Evolutionary conservation across 2,113 vertebrate genomes (phyloP).

Genomic region (Platycercus adscitus): DNA sequence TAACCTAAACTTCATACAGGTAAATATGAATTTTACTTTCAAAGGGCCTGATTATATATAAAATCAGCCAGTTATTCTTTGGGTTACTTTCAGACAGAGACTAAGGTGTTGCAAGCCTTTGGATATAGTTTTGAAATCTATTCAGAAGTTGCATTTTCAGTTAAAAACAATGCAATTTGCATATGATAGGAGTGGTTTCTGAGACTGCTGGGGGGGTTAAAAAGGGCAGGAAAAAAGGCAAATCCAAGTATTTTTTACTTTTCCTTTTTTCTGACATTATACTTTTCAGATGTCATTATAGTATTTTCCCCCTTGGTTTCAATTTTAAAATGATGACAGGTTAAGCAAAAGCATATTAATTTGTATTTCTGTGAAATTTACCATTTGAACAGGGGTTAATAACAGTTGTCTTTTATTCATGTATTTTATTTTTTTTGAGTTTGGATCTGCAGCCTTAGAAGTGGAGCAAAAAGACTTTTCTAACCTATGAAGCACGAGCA

Average conservation of each 20-base stretch:
- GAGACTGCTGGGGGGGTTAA: background rate
- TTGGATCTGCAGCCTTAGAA: background rate
- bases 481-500: background rate
- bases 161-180: background rate
- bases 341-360: background rate
- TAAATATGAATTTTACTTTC: background rate
- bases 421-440: background rate
- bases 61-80: background rate
- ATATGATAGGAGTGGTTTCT: background rate
- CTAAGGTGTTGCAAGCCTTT: background rate
- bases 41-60: background rate
- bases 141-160: background rate
- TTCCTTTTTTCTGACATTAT: background rate
- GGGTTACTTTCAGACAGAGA: background rate
- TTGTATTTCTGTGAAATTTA: background rate
- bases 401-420: background rate
- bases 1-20: background rate
- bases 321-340: background rate
- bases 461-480: background rate
- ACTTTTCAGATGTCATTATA: background rate
- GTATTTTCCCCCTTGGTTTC: background rate
- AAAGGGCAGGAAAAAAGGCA: background rate
- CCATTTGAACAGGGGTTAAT: background rate
- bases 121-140: background rate
- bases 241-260: background rate